Base-by-base conservation (phyloP, 2,113 vertebrate species). In the Excalfactoria chinensis region DNA sequence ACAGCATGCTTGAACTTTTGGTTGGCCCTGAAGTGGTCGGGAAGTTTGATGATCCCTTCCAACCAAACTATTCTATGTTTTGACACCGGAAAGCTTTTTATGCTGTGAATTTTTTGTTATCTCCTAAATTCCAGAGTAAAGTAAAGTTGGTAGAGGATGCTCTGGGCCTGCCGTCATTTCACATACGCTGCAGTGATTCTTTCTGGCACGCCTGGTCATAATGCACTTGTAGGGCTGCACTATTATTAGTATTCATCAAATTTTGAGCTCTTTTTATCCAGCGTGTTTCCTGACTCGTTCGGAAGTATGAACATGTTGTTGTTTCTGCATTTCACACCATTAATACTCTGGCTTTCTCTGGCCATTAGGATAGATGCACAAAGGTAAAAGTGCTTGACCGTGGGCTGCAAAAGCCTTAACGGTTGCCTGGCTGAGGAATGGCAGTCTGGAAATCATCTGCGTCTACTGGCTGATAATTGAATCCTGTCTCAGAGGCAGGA, bases 91-190 rank as follows among this genome's bases (percentile, higher is more conserved):
- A 53, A 53, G 26, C 26, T n/a, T 53, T 53, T 53, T 14, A 9
- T 53, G 51, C 25, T 28, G 51, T 53, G 51, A 53, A 28, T 28
- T 53, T 28, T 16, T 53, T 28, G 26, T 53, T 53, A n/a, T 84
- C 90, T 30, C 41, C 70, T 78, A 35, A 49, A 41, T 41, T 22
- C 63, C 81, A 85, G 56, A 68, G 26, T 70, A 63, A 93, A 53
- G 37, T 64, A 25, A 41, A 81, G 89, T 18, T 16, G 15, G 60
- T 78, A 69, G 56, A 69, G 89, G 68, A 56, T 4, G 5, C 49
- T 75, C 28, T 43, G 62, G 72, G 48, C 46, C 37, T 68, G 48
- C 20, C 0, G 0, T 87, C 32, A 67, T 83, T 82, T 82, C 8
- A 9, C 2, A 0, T 46, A 12, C 13, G 22, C 64, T 73, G 43